These are phyloP conservation scores for Xenopus tropicalis DNA, from an alignment of 2,113 vertebrate genomes.

Conservation along the genomic window UCB_Xtro_10.0 CM004446.2:99453001-99453500, in stretches of 20 bases:
- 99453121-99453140: conserved; percentile 57
- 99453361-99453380: too few relatives aligned
- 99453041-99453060: conserved; percentile 59
- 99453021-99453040: conserved; percentile 67
- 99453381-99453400: too few relatives aligned
- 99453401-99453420: too few relatives aligned
- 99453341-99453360: too few relatives aligned
- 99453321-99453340: too few relatives aligned
- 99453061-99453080: conserved; percentile 51
- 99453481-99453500: too few relatives aligned
- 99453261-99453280: conserved; percentile 56
- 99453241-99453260: conserved; percentile 63
- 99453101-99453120: conserved; percentile 60
- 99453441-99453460: too few relatives aligned
- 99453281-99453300: conserved; percentile 44
- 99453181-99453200: conserved; percentile 58
- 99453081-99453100: conserved; percentile 57
- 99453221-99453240: conserved; percentile 65
- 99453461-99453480: too few relatives aligned
- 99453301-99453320: background rate
- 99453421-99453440: too few relatives aligned
- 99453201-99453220: conserved; percentile 70
- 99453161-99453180: conserved; percentile 51
- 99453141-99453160: conserved; percentile 55
- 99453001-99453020: conserved; percentile 63